Percentiles rank a stretch among this genome's conserved stretches.
phyloP scores from a whole-genome alignment of 2,888 invertebrate species.

The Caenorhabditis afra region DNA sequence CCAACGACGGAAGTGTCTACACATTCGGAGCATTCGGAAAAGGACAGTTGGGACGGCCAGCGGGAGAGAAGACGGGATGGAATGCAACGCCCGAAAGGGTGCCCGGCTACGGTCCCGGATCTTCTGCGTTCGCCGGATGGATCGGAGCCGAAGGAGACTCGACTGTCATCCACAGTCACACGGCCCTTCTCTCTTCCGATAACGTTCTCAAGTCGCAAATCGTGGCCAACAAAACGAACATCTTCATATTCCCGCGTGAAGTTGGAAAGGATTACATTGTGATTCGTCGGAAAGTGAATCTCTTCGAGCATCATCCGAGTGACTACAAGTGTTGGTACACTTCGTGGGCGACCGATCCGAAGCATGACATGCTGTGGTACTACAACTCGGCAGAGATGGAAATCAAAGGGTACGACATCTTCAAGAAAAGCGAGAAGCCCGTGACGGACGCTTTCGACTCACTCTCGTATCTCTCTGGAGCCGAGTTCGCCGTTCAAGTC shows the following conservation, averaged over 20 bases:
- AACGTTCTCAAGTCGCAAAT: slow-evolving; percentile 72
- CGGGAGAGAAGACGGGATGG: slow-evolving; percentile 80
- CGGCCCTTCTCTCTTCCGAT: slow-evolving; percentile 69
- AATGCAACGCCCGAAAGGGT: slow-evolving; percentile 87
- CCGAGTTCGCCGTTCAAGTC: slow-evolving; percentile 71
- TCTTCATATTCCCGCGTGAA: slow-evolving; percentile 72
- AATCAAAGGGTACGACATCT: slow-evolving; percentile 60
- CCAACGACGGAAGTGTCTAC: slow-evolving; percentile 91
- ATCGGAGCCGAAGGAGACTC: slow-evolving; percentile 96
- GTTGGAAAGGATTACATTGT: slow-evolving; percentile 73
- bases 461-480: slow-evolving; percentile 59
- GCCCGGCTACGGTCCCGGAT: slow-evolving; percentile 89
- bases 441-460: slow-evolving; percentile 52
- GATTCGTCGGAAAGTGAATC: slow-evolving; percentile 63
- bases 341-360: slow-evolving; percentile 86
- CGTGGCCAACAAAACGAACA: slow-evolving; percentile 69
- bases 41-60: slow-evolving; percentile 71
- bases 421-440: slow-evolving; percentile 32
- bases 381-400: slow-evolving; percentile 82
- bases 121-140: slow-evolving; percentile 91
- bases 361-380: slow-evolving; percentile 95
- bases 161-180: slow-evolving; percentile 85
- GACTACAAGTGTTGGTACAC: slow-evolving; percentile 69
- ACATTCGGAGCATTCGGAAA: slow-evolving; percentile 91
- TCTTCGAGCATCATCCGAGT: slow-evolving; percentile 67